Base-by-base conservation (phyloP, 64 coral and sea anemone species). In the Trachythela sp. region DNA sequence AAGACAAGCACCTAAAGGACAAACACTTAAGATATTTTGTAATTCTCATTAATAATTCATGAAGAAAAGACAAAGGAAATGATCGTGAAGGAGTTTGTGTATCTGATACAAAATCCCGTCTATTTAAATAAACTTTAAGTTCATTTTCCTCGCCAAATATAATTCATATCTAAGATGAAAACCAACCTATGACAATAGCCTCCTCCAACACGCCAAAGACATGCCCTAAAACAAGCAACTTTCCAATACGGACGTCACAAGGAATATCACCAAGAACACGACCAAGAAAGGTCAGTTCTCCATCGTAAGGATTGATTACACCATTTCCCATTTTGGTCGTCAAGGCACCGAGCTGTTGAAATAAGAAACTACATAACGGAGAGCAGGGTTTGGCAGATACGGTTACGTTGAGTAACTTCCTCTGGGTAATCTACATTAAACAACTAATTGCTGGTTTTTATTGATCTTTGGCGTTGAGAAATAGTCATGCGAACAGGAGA, bases 201-300 rank as follows among this genome's bases (percentile, higher is more conserved):
- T 99, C 96, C 59, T 99, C 96, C 20, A 99, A 86, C 70, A 91
- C 92, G 18, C 96, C 96, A 95, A 95, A 99, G 35, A 94, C 96
- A 68, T 99, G 94, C 18, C 93, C 89, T 17, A 99, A 56, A 14
- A 99, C 93, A 36, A 99, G 39, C 17, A 99, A 86, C 59, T 99
- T 99, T 48, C 96, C 96, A 64, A 95, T 92, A 10, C 84, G 91
- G 34, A 99, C 89, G 87, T 99, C 96, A 51, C 94, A 87, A 5
- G 96, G 96, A 24, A 99, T 71, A 30, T 59, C 85, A 0, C 96
- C 96, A 24, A 99, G 35, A 11, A 99, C 96, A 84, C 88, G 88
- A 35, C 96, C 96, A 29, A 99, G 77, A 91, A 99, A 99, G 1
- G 96, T 99, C 36, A 99, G 89, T 9, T 99, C 96, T 38, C 96